These are phyloP conservation scores for Oophaga pumilio DNA, from an alignment of 2,113 vertebrate species.

Conservation along the genomic window DNA sequence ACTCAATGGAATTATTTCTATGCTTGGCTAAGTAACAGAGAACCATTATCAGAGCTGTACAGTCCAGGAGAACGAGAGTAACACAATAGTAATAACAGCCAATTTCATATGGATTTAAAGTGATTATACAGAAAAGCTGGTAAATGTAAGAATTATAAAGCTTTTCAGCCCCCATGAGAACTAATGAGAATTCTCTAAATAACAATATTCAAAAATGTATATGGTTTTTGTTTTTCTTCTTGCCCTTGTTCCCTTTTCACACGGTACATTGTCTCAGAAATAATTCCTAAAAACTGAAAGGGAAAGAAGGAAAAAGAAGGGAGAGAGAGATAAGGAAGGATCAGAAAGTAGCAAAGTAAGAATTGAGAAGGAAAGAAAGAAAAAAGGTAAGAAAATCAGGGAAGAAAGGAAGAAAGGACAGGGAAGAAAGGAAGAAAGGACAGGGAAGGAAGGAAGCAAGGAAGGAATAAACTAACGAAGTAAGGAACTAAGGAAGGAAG, in stretches of 20 bases:
- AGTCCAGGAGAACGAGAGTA: constrained; percentile 8
- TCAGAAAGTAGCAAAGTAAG: no score
- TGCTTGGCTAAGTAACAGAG: constrained; percentile 9
- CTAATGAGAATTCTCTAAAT: constrained; percentile 2
- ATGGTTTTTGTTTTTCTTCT: not conserved
- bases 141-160: not conserved
- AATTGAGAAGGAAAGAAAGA: no score
- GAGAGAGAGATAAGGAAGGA: no score
- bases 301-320: no score
- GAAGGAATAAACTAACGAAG: no score
- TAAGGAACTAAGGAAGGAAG: no score
- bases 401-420: no score
- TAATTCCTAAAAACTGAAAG: not conserved
- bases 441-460: no score
- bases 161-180: constrained; percentile 18
- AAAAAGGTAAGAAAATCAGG: no score
- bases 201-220: not conserved
- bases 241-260: not conserved
- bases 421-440: no score
- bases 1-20: constrained; percentile 26
- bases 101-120: constrained; percentile 32
- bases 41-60: constrained; percentile 21
- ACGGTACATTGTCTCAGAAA: not conserved
- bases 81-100: not conserved
- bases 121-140: constrained; percentile 38